Base-by-base conservation (phyloP, 2,113 vertebrate genomes). In the Apus apus region DNA sequence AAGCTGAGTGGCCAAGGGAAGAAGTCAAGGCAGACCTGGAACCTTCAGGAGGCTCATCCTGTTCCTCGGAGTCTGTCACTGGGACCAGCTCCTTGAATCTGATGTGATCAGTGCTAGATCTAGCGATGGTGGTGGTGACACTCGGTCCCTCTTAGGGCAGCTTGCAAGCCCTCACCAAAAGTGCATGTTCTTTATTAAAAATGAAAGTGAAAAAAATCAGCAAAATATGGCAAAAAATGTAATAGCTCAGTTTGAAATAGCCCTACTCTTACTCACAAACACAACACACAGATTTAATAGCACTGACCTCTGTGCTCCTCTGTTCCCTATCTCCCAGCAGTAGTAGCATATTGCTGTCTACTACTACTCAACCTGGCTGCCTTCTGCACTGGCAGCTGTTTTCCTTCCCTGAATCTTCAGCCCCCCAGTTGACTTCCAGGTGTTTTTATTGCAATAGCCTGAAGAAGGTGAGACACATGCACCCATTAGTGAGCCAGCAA, bases 251-350 rank as follows among this genome's bases (percentile, higher is more conserved):
- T 67, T 88, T 80, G 67, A 93, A 94, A 80, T 60, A 67, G 73
- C 12, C 48, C 19, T 64, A 7, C 16, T 74, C 23, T 66, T 51
- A 43, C 46, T 85, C 75, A 80, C 34, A 53, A 45, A 56, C 70
- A 83, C 60, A 78, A 80, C 56, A 87, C 67, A 79, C 58, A 51
- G 40, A 87, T 57, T 80, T 95, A 87, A 94, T 67, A 86, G 82
- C 48, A 45, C 79, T 97, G 93, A 96, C 85, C 93, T 95, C 82
- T 62, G 57, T 86, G 82, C 88, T 93, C 67, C 68, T 88, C 78
- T 83, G 68, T 86, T 73, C 79, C 45, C 56, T 43, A 2, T 71
- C 82, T 91, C 95, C 90, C 82, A 91, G 82, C 67, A 93, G 67
- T 78, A 74, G 85, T 17, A 93, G 67, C 43, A 58, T 46, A 80